A percentile compares a stretch with the other conserved stretches of the same genome.
These are phyloP conservation scores for Ptilorrhoa leucosticta DNA, from an alignment of 2,113 vertebrate species.

Conservation along the genomic window DNA sequence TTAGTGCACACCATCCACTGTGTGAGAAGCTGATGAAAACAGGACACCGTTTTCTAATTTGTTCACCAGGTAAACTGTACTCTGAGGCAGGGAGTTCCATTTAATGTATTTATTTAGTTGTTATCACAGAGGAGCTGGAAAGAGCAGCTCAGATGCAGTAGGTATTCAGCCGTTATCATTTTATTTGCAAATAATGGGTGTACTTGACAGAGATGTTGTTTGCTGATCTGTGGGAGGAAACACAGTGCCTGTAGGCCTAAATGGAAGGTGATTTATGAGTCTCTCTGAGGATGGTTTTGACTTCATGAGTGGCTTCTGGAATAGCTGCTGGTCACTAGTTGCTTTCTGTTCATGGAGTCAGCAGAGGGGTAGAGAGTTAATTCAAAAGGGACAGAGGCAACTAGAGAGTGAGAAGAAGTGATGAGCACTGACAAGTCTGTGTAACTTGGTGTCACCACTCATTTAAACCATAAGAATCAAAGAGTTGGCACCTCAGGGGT, in stretches of 20 bases:
- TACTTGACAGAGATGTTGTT: not conserved
- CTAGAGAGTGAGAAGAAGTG: not conserved
- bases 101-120: not conserved
- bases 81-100: not conserved
- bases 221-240: not conserved
- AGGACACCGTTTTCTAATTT: not conserved
- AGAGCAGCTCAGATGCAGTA: not conserved
- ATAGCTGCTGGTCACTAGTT: not conserved
- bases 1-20: not conserved
- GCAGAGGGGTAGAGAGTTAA: not conserved
- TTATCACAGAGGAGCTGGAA: not conserved
- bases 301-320: not conserved
- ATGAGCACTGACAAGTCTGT: not conserved
- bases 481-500: not conserved
- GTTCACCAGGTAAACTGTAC: not conserved
- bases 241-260: not conserved
- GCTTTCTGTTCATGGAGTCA: not conserved
- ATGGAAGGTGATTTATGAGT: not conserved
- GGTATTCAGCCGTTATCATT: not conserved
- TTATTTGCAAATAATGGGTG: not conserved
- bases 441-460: not conserved
- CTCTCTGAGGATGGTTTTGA: not conserved
- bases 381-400: not conserved
- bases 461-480: not conserved
- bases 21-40: not conserved